Conservation (phyloP, 2,797 vertebrate species). For the Thalassophryne amazonica region DNA sequence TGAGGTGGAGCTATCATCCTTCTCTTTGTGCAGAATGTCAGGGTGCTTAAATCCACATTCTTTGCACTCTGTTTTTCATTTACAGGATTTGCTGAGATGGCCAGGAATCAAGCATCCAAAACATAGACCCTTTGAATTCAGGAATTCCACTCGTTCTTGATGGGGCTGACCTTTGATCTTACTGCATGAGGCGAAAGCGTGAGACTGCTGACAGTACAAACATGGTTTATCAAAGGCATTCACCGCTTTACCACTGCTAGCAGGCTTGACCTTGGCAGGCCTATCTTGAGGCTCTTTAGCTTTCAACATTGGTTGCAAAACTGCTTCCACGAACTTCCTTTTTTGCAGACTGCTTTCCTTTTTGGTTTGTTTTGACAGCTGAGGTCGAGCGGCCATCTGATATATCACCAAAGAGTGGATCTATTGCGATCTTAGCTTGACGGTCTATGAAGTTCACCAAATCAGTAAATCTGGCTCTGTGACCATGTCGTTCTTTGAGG, state of each 20-base stretch:
- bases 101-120: background rate
- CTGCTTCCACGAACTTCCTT: background rate
- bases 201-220: background rate
- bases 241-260: background rate
- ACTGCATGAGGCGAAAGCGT: background rate
- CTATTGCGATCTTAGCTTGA: background rate
- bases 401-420: background rate
- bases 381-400: background rate
- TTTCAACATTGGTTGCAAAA: too few species aligned
- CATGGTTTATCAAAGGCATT: background rate
- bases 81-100: conserved; percentile 1
- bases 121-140: background rate
- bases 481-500: background rate
- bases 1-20: too few species aligned
- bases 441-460: background rate
- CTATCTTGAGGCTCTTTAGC: background rate
- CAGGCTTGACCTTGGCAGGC: too few species aligned
- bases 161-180: background rate
- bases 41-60: too few species aligned
- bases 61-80: too few species aligned
- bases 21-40: too few species aligned
- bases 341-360: background rate
- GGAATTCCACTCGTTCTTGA: background rate
- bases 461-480: background rate
- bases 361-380: background rate